Evolutionary conservation across 2,113 vertebrate genomes (phyloP), one percentile per base, ranked within the genome.

Genomic region (Microcebus lehilahytsara): DNA sequence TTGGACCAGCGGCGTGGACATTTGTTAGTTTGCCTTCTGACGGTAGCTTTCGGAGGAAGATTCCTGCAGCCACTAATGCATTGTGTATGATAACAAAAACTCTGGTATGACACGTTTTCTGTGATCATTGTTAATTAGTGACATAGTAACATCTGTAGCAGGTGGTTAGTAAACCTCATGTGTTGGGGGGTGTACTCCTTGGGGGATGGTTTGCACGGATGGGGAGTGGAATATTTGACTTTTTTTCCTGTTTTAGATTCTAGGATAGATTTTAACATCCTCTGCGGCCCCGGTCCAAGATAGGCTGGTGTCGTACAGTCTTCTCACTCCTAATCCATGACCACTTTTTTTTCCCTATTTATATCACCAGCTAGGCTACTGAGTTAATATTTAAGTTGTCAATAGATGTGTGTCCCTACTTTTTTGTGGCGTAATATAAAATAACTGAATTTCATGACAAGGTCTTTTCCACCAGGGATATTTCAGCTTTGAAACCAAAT

Each of bases 331-430:
- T 95, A 85, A 11, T 87, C 83, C 89, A 80, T 78, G 93, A 91
- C 60, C 89, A 91, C 67, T 94, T 96, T 86, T 95, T 89, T 93
- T 27, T 53, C 62, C 51, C 75, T 97, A 96, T 98, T 98, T 98
- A 97, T 97, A 86, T 96, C 92, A 91, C 94, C 97, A 81, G 27
- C 46, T 97, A 98, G 96, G 85, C 91, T 93, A 53, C 81, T 66
- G 86, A 92, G 87, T 98, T 97, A 97, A 93, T 98, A 98, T 98
- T 98, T 98, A 98, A 98, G 97, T 98, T 97, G 93, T 97, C 95
- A n/a, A 22, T 42, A 87, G 98, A 97, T 97, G 90, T 16, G 79
- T 93, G 74, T 96, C 96, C 72, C 78, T 97, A 7, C 94, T 97
- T 97, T 97, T 97, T 93, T 84, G 96, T 80, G 71, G 49, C 77